These are phyloP conservation scores for Suncus etruscus DNA, from an alignment of 2,113 vertebrate species.

Conservation along the genomic window DNA sequence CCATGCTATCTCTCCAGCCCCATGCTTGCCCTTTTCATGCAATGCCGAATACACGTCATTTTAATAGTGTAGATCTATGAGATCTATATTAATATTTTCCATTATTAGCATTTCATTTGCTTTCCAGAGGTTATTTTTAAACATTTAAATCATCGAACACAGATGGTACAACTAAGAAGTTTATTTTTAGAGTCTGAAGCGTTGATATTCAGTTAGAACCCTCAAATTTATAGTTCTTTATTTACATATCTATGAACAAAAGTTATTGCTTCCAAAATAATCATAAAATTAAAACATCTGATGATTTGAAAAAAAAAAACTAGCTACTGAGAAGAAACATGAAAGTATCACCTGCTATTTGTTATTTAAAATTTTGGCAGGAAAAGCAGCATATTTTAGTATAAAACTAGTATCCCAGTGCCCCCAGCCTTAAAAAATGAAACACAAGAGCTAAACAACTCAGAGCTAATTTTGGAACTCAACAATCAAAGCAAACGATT, in stretches of 20 bases:
- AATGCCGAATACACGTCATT: conserved; percentile 21
- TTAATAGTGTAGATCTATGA: conserved; percentile 49
- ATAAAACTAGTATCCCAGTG: not conserved
- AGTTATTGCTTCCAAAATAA: conserved; percentile 46
- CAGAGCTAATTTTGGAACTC: conserved; percentile 71
- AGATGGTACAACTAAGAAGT: conserved; percentile 68
- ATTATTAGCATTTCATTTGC: conserved; percentile 66
- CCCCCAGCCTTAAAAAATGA: conserved; percentile 3
- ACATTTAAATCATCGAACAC: conserved; percentile 75
- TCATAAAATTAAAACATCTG: conserved; percentile 65
- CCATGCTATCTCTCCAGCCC: not conserved
- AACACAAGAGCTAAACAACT: conserved; percentile 49
- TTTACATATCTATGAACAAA: conserved; percentile 68
- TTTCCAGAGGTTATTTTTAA: conserved; percentile 80
- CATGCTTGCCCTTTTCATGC: conserved; percentile 5
- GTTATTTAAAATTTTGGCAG: conserved; percentile 54
- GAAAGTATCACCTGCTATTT: conserved; percentile 40
- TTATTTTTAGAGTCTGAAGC: conserved; percentile 42
- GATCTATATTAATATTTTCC: conserved; percentile 66
- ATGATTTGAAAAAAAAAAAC: conserved; percentile 13
- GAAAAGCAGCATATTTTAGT: conserved; percentile 50
- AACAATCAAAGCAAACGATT: conserved; percentile 65
- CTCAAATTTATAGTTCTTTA: conserved; percentile 54
- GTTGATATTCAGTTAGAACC: conserved; percentile 61
- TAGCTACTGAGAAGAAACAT: conserved; percentile 61